Base-by-base conservation (phyloP, 2,888 invertebrate species). In the Saturnia japonica region DNA sequence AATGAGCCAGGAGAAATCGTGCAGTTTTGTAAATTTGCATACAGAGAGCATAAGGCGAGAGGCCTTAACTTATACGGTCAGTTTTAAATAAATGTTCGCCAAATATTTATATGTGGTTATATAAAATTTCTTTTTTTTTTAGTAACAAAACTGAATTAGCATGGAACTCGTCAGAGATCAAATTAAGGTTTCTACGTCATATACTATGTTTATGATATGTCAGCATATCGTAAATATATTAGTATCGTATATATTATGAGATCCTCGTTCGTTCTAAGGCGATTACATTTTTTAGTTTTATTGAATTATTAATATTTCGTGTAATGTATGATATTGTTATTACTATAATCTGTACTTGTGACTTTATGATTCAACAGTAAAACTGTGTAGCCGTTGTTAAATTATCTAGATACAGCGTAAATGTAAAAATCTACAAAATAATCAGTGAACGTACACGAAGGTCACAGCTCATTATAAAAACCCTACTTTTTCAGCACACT, bases 391-490 rank as follows among this genome's bases (percentile, higher is more conserved):
- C 47, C 47, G 25, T 67, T 54, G 51, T 66, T 47, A 69, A 69
- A 69, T 71, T 71, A 57, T 66, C 68, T 64, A 66, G 28, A 70
- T 70, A 28, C 25, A 70, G 40, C 67, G 69, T 72, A 72, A 74
- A 73, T 70, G 76, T 74, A 74, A 78, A 77, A 79, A 78, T 78
- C 74, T 77, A 79, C 78, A 77, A 82, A 84, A 82, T 74, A 78
- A 79, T 80, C 78, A 85, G 88, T 87, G 88, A 90, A 88, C 83
- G 87, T 84, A 75, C 74, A 76, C 79, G 84, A 88, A 88, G 87
- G 89, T 80, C 85, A 79, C 72, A 72, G 22, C 79, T 77, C 74
- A 77, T 79, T 81, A 79, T 80, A 86, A 87, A 85, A 86, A 85
- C 79, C 78, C 77, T 79, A 82, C 77, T 83, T 82, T 85, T 86